These are phyloP conservation scores for Lydus trimaculatus DNA, from an alignment of 2,888 invertebrate species.

Conservation along the genomic window DNA sequence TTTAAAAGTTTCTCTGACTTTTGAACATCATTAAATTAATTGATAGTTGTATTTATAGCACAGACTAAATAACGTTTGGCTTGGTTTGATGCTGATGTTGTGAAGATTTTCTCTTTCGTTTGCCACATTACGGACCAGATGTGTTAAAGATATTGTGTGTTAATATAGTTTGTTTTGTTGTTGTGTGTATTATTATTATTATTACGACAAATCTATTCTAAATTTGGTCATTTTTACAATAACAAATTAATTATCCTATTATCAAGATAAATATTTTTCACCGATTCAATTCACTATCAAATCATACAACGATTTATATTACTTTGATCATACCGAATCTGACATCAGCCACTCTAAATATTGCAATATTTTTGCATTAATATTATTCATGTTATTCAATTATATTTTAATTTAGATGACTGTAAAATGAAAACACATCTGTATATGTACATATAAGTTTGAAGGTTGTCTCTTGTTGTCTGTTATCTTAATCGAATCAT, in stretches of 20 bases:
- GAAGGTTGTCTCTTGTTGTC: conserved; percentile 4
- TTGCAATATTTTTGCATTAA: conserved; percentile 8
- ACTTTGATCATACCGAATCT: conserved; percentile 2
- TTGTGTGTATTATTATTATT: background rate
- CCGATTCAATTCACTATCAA: background rate
- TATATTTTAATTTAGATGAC: conserved; percentile 1
- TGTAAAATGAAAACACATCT: conserved; percentile 7
- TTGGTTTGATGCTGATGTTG: conserved; percentile 34
- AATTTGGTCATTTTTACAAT: background rate
- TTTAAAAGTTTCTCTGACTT: conserved; percentile 53
- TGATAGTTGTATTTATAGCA: conserved; percentile 57
- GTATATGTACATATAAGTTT: background rate
- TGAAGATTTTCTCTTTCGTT: conserved; percentile 12
- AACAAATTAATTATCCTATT: background rate
- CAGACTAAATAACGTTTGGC: conserved; percentile 54
- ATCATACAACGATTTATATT: background rate
- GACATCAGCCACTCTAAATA: conserved; percentile 9
- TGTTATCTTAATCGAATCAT: background rate
- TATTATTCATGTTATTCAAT: background rate
- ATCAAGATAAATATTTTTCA: background rate
- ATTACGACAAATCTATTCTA: background rate
- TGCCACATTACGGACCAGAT: conserved; percentile 9
- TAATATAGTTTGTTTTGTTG: background rate
- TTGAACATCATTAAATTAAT: conserved; percentile 57
- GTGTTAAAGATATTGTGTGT: conserved; percentile 3